These are phyloP conservation scores for Diaprepes abbreviatus DNA, from an alignment of 2,888 invertebrate species.

Conservation along the genomic window DNA sequence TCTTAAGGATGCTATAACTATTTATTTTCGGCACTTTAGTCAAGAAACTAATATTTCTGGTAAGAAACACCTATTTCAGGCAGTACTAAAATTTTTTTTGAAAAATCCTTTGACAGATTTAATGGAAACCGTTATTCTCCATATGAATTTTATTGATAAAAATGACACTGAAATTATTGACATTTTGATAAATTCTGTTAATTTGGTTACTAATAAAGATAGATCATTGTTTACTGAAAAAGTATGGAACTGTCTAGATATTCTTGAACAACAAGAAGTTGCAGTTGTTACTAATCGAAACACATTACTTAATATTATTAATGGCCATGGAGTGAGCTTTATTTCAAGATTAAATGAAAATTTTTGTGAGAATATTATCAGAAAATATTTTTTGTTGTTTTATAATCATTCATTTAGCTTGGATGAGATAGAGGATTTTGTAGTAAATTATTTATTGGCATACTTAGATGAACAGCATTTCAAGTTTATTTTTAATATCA, in stretches of 20 bases:
- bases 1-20: constrained; percentile 31
- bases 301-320: not conserved
- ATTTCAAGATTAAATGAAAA: constrained; percentile 3
- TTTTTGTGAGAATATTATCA: constrained; percentile 6
- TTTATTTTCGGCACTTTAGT: constrained; percentile 22
- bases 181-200: constrained; percentile 22
- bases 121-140: constrained; percentile 42
- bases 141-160: constrained; percentile 48
- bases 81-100: constrained; percentile 51
- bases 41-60: constrained; percentile 44
- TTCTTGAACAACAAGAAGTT: constrained; percentile 39
- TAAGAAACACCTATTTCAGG: constrained; percentile 51
- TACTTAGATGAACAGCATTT: constrained; percentile 13
- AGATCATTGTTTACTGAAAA: constrained; percentile 41
- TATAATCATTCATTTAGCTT: not conserved
- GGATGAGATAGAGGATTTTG: constrained; percentile 5
- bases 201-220: constrained; percentile 46
- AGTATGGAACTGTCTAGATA: constrained; percentile 49
- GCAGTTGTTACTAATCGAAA: constrained; percentile 13
- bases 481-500: constrained; percentile 18
- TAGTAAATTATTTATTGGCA: constrained; percentile 14
- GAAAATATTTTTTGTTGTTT: not conserved
- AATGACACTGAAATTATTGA: constrained; percentile 51
- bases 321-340: not conserved
- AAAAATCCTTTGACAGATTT: constrained; percentile 50